Evolutionary conservation across 2,888 invertebrate species (phyloP).

Genomic region (Siphonodentalium dalli): DNA sequence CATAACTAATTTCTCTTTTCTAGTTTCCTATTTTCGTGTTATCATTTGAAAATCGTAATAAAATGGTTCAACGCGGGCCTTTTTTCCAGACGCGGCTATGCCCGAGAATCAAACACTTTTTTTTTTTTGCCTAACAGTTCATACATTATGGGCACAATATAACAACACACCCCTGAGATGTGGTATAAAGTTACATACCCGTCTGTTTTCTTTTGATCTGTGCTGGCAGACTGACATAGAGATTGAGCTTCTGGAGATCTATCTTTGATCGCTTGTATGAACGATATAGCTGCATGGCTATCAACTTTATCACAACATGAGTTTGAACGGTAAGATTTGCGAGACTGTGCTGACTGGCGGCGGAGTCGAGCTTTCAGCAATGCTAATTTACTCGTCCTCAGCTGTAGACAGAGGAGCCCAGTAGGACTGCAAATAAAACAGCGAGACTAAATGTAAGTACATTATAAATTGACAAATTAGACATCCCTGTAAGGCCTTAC

Average conservation of each 20-base stretch:
- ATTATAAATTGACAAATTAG: not conserved
- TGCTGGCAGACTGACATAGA: too few species aligned
- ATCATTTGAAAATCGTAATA: too few species aligned
- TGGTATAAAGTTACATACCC: not conserved
- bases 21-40: too few species aligned
- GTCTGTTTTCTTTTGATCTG: not conserved
- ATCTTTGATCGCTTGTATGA: conserved; percentile 60
- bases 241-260: conserved; percentile 41
- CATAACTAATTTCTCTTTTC: too few species aligned
- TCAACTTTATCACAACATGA: conserved; percentile 29
- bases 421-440: not conserved
- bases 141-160: too few species aligned
- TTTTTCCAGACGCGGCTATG: too few species aligned
- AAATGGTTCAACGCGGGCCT: too few species aligned
- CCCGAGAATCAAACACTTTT: too few species aligned
- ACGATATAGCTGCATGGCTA: conserved; percentile 49
- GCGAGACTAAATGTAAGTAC: not conserved
- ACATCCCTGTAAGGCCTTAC: too few species aligned
- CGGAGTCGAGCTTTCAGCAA: conserved; percentile 61
- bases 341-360: conserved; percentile 67
- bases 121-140: too few species aligned
- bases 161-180: too few species aligned
- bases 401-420: conserved; percentile 16
- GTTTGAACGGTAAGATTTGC: conserved; percentile 47
- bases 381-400: conserved; percentile 52